These are phyloP conservation scores for Leptinotarsa tumamoca DNA, from an alignment of 2,888 invertebrate species.

Conservation along the genomic window DNA sequence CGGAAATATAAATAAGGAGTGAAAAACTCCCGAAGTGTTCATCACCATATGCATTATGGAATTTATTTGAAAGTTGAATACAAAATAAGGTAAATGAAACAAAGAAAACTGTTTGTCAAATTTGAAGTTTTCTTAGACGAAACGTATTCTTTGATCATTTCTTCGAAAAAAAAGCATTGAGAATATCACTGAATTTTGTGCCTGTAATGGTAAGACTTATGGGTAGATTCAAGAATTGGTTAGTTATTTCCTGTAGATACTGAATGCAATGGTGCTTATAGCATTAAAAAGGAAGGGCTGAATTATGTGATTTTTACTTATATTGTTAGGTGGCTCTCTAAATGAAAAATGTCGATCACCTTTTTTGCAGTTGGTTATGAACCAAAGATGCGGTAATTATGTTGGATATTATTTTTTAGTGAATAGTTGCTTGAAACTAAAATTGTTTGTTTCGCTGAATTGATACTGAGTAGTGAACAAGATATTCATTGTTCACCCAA, in stretches of 20 bases:
- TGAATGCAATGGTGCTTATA: slow-evolving; percentile 53
- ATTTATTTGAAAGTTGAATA: not conserved
- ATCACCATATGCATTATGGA: not conserved
- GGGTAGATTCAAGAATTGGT: slow-evolving; percentile 3
- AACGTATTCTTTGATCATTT: not conserved
- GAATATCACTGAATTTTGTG: slow-evolving; percentile 21
- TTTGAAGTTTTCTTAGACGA: not conserved
- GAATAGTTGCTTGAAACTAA: slow-evolving; percentile 30
- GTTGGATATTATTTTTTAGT: slow-evolving; percentile 40
- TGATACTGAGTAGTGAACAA: not conserved
- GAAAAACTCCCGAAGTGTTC: slow-evolving; percentile 12
- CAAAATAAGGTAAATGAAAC: not conserved
- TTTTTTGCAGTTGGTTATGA: slow-evolving; percentile 47
- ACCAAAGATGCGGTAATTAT: slow-evolving; percentile 51
- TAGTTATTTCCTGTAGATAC: slow-evolving; percentile 43
- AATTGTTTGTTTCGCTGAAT: slow-evolving; percentile 13
- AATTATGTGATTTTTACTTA: slow-evolving; percentile 56
- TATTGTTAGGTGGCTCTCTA: slow-evolving; percentile 49
- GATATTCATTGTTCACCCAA: too few species aligned
- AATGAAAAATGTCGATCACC: slow-evolving; percentile 39
- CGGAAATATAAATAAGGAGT: slow-evolving; percentile 6
- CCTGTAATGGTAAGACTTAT: slow-evolving; percentile 21
- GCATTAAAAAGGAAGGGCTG: slow-evolving; percentile 52
- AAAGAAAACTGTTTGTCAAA: not conserved
- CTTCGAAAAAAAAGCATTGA: not conserved